Percentiles rank a stretch among this genome's conserved stretches.
These are phyloP conservation scores for Cosmorhoe ocellata DNA, from an alignment of 2,888 invertebrate genomes.

Conservation along the genomic window DNA sequence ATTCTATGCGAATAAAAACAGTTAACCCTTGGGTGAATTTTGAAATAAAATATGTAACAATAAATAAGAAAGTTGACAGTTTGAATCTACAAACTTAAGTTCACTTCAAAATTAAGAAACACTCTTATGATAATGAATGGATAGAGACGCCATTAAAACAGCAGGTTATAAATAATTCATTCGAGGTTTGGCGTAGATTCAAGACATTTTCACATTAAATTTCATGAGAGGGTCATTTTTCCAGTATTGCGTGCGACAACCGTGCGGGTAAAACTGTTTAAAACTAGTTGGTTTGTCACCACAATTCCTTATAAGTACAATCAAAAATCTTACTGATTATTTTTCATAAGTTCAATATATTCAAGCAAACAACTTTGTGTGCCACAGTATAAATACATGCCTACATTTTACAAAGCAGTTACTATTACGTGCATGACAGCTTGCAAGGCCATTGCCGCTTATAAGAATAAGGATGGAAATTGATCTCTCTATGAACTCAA, in stretches of 20 bases:
- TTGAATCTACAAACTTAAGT: slow-evolving; percentile 53
- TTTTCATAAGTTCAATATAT: no score
- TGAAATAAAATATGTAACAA: slow-evolving; percentile 11
- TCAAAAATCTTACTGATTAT: no score
- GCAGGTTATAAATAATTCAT: slow-evolving; percentile 79
- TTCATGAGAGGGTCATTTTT: slow-evolving; percentile 81
- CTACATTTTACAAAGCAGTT: no score
- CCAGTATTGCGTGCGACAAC: slow-evolving; percentile 50
- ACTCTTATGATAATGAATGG: slow-evolving; percentile 74
- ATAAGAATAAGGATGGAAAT: no score
- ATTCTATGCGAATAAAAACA: neutral
- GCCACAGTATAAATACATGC: no score
- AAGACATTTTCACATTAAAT: slow-evolving; percentile 81
- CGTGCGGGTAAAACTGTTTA: slow-evolving; percentile 1
- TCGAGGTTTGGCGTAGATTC: slow-evolving; percentile 79
- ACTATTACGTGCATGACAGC: no score
- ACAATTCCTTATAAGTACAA: no score
- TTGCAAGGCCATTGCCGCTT: no score
- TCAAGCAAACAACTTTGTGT: no score
- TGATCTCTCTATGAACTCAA: no score
- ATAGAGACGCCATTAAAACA: slow-evolving; percentile 77
- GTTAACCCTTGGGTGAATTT: neutral
- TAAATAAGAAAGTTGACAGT: slow-evolving; percentile 39
- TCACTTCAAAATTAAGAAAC: slow-evolving; percentile 74
- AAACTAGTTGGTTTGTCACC: no score